A percentile compares a stretch with the other conserved stretches of the same genome.
Conservation (phyloP, 2,888 invertebrate genomes). For the Achlya flavicornis region DNA sequence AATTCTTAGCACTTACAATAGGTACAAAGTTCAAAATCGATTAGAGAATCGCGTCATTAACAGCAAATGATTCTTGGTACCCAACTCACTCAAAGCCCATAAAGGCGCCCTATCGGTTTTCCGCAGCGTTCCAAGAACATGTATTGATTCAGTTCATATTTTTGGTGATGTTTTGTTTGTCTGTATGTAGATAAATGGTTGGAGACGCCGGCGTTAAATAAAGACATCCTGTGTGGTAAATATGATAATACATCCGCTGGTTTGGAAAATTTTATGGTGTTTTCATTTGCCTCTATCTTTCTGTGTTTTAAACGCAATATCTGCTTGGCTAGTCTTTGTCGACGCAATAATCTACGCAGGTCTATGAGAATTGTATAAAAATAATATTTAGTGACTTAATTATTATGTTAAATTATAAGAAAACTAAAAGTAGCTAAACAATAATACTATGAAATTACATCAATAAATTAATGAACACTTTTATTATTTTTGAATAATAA, state of each 20-base stretch:
- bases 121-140: conserved; percentile 67
- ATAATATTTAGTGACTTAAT: no score
- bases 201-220: conserved; percentile 68
- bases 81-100: conserved; percentile 49
- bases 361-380: not conserved
- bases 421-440: not conserved
- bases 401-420: no score
- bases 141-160: conserved; percentile 59
- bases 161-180: conserved; percentile 59
- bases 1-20: conserved; percentile 9
- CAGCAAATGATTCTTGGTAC: conserved; percentile 28
- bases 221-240: conserved; percentile 66
- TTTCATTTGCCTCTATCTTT: not conserved
- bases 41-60: conserved; percentile 16
- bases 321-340: no score
- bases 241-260: conserved; percentile 38
- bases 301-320: no score
- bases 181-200: conserved; percentile 46
- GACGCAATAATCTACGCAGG: not conserved
- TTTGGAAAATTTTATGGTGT: conserved; percentile 29
- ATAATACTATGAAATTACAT: conserved; percentile 1
- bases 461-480: not conserved
- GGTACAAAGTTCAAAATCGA: conserved; percentile 32
- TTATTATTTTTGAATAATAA: not conserved
- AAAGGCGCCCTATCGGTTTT: conserved; percentile 75